These are phyloP conservation scores for Hydropsyche tenuis DNA, from an alignment of 1,140 invertebrate species.

Conservation along the genomic window DNA sequence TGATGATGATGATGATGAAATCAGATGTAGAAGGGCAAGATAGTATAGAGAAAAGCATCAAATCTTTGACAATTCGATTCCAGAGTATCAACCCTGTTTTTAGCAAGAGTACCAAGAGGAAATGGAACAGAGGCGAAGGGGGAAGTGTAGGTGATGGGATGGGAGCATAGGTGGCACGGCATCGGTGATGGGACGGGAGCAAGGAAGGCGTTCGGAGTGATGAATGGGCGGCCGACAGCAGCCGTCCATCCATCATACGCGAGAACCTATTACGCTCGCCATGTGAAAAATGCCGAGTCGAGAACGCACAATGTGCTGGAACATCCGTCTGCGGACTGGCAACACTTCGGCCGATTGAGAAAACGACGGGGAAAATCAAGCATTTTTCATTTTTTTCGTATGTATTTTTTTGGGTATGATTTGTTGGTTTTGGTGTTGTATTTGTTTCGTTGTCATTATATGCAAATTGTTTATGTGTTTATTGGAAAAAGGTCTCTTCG, in stretches of 20 bases:
- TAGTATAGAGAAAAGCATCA: no score
- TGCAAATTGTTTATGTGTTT: no score
- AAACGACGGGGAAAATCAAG: background rate
- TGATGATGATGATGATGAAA: no score
- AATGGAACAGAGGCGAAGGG: background rate
- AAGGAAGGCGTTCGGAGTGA: slow-evolving; percentile 32
- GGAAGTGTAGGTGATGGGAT: background rate
- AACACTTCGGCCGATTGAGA: background rate
- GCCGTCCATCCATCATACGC: slow-evolving; percentile 45
- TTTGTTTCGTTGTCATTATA: no score
- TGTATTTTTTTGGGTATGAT: no score
- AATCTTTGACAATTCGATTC: no score
- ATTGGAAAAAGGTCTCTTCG: no score
- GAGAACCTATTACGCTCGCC: slow-evolving; percentile 33
- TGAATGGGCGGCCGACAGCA: slow-evolving; percentile 44
- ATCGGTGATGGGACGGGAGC: slow-evolving; percentile 34
- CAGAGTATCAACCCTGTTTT: no score
- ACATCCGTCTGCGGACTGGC: slow-evolving; percentile 27
- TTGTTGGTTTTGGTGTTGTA: no score
- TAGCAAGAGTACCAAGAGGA: no score
- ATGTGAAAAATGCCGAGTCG: slow-evolving; percentile 31
- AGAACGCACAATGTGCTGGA: slow-evolving; percentile 27
- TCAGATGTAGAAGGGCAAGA: no score
- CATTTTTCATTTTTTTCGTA: background rate
- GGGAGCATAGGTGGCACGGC: slow-evolving; percentile 15